Percentiles rank a stretch among this genome's conserved stretches.
phyloP scores from a whole-genome alignment of 2,113 vertebrate genomes.

The Grammomys surdaster region DNA sequence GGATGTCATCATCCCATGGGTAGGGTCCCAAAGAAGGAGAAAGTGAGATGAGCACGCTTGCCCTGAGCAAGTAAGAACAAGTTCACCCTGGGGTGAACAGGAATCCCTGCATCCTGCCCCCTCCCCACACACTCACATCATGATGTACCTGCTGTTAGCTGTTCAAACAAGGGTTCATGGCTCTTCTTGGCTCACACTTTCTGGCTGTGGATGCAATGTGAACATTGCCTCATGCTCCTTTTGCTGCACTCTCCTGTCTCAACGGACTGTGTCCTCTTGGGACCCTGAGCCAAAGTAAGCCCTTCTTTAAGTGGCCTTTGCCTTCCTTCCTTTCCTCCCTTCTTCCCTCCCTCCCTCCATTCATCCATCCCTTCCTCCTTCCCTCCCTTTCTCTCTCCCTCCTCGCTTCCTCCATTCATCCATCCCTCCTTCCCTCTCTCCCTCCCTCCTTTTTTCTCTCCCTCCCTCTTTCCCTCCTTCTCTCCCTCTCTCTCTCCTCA shows the following conservation, averaged over 20 bases:
- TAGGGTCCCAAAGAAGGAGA: neutral
- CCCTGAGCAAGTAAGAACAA: neutral
- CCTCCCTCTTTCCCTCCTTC: too few species aligned
- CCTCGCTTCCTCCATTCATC: too few species aligned
- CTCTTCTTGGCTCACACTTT: neutral
- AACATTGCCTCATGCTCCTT: neutral
- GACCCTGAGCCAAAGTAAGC: neutral
- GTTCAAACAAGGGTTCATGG: neutral
- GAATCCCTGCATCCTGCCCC: neutral
- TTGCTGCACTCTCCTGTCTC: neutral
- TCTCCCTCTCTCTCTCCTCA: neutral
- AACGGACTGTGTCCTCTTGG: neutral
- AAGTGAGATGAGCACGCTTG: neutral
- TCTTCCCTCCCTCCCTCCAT: too few species aligned
- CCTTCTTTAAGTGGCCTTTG: too few species aligned
- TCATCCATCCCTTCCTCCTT: neutral
- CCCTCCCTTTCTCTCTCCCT: too few species aligned
- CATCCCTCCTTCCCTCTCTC: neutral
- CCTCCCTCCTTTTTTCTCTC: neutral
- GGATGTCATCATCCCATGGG: neutral
- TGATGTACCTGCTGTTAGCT: neutral
- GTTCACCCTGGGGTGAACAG: neutral
- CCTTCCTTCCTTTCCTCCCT: too few species aligned
- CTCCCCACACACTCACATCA: neutral
- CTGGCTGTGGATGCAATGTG: too few species aligned